These are phyloP conservation scores for Cloeon dipterum DNA, from an alignment of 2,888 invertebrate genomes.

Conservation along the genomic window DNA sequence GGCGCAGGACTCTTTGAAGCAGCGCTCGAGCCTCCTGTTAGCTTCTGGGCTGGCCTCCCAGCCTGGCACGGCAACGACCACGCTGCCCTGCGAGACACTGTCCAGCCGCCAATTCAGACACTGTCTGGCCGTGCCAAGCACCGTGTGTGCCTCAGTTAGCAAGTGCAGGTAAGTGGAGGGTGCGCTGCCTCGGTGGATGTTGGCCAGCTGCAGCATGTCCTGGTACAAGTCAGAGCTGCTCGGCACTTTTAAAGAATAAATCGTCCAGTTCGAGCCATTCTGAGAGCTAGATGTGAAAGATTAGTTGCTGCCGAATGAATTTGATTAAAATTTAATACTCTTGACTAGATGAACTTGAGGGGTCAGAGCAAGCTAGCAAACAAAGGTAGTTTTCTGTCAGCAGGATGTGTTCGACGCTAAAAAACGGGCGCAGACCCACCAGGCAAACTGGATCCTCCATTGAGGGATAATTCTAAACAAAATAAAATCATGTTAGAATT, in stretches of 20 bases:
- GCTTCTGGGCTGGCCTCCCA: not conserved
- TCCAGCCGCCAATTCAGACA: constrained; percentile 15
- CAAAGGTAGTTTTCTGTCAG: constrained; percentile 25
- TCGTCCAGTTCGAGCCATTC: constrained; percentile 28
- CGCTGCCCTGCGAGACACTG: constrained; percentile 8
- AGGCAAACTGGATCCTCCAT: constrained; percentile 36
- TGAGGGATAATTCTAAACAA: constrained; percentile 32
- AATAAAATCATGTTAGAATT: too few relatives aligned
- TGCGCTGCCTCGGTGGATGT: constrained; percentile 34
- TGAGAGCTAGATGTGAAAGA: constrained; percentile 1
- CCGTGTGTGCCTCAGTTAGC: constrained; percentile 45
- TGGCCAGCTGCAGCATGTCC: constrained; percentile 44
- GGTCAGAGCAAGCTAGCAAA: constrained; percentile 30
- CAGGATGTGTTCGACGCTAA: constrained; percentile 31
- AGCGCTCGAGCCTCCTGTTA: constrained; percentile 13
- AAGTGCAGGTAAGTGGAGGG: constrained; percentile 45
- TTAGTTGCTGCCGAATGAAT: not conserved
- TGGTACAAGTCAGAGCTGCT: constrained; percentile 36
- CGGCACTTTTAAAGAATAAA: constrained; percentile 46
- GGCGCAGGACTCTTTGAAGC: constrained; percentile 28
- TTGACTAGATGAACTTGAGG: constrained; percentile 15
- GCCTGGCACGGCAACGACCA: not conserved
- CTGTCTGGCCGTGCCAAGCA: constrained; percentile 27
- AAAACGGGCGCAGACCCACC: constrained; percentile 40
- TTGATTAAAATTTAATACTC: constrained; percentile 8